phyloP scores from a whole-genome alignment of 2,888 invertebrate species.

The Nasonovia ribisnigri region DNA sequence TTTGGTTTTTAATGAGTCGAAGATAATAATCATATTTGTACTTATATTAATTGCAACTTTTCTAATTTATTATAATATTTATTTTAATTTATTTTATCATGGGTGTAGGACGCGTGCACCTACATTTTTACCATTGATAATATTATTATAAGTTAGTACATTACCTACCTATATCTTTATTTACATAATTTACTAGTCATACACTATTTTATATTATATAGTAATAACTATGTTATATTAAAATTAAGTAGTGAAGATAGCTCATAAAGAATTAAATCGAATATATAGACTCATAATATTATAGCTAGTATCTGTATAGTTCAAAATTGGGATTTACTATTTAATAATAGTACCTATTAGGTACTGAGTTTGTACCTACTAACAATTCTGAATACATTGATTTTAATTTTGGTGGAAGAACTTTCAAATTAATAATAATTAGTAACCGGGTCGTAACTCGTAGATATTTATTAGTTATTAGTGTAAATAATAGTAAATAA shows the following conservation, averaged over 20 bases:
- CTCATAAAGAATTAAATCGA: not conserved
- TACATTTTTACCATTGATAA: not conserved
- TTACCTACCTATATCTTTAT: not conserved
- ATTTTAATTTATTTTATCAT: not conserved
- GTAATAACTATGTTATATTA: no score
- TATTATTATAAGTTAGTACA: not conserved
- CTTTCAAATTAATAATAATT: not conserved
- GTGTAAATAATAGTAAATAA: not conserved
- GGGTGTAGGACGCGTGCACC: no score
- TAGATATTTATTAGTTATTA: not conserved
- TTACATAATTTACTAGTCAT: not conserved
- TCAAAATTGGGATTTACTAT: not conserved
- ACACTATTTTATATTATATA: no score
- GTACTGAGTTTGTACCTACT: no score
- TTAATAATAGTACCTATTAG: not conserved
- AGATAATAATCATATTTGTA: not conserved
- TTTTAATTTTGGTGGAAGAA: not conserved
- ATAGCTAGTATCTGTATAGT: not conserved
- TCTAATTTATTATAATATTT: not conserved
- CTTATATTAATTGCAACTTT: not conserved
- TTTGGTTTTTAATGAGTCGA: not conserved
- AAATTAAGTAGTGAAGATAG: not conserved
- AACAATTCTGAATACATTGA: not conserved
- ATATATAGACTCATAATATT: not conserved
- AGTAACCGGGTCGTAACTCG: not conserved